Base-by-base conservation (phyloP, 2,113 vertebrate genomes). In the Ctenomys sociabilis region DNA sequence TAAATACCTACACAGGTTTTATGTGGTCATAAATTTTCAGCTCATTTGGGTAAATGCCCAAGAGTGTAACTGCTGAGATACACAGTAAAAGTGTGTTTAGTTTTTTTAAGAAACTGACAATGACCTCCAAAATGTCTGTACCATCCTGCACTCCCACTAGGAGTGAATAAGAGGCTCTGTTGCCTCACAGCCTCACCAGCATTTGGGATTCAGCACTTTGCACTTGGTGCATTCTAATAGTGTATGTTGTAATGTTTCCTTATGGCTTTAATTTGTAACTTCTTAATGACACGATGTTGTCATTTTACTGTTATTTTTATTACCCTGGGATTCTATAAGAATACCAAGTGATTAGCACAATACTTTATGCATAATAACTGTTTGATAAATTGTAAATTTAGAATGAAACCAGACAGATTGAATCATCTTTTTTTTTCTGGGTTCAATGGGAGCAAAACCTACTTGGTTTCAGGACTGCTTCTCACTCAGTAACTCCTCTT, bases 391-490 rank as follows among this genome's bases (percentile, higher is more conserved):
- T 7, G 5, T 0, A 81, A 17, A 11, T n/a, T 85, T 85, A 16
- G 16, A 78, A 80, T 78, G 43, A 52, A 35, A 49, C 40, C 30
- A 57, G 14, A 43, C 9, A 7, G 28, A 12, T 2, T 16, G n/a
- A 77, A 37, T 40, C n/a, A 70, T 37, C 40, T 64, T 43, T 89
- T 64, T 43, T 89, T 83, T 89, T 64, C 88, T 78, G 66, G 4
- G 9, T 54, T 49, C 24, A 30, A 35, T 45, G 59, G 21, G 21
- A 2, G 2, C 16, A 43, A 30, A 32, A 35, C 72, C 63, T 11
- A 2, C 16, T 63, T 68, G 35, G 26, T 28, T 1, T 28, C 0
- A 6, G 10, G 22, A 28, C 14, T 19, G 35, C 35, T 32, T 80
- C 78, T 35, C 26, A 10, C 22, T 82, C 45, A 17, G 91, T 45